These are phyloP conservation scores for Heliornis fulica DNA, from an alignment of 2,113 vertebrate species.

Conservation along the genomic window DNA sequence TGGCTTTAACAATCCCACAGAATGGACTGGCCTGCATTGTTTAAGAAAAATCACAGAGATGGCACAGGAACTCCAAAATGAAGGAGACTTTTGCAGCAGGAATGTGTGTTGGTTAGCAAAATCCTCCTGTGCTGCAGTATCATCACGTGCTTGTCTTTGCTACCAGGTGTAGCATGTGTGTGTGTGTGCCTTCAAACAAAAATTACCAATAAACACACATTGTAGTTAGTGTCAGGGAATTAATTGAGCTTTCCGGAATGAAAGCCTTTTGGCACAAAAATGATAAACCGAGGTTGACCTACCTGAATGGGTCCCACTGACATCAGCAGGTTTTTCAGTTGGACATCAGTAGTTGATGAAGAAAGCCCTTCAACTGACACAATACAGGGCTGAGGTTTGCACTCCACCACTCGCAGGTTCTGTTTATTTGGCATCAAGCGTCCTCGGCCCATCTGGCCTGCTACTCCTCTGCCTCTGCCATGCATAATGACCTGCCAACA, in stretches of 20 bases:
- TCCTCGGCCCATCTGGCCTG: constrained; percentile 81
- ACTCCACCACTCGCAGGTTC: constrained; percentile 81
- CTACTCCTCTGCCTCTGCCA: constrained; percentile 82
- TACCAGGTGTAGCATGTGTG: neutral
- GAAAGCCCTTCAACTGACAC: constrained; percentile 97
- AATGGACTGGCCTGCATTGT: neutral
- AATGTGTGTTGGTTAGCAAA: neutral
- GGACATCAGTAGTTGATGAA: constrained; percentile 89
- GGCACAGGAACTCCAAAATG: neutral
- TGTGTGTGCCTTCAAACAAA: constrained; percentile 16
- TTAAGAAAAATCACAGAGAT: neutral
- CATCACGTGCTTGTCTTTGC: neutral
- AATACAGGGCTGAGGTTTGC: constrained; percentile 81
- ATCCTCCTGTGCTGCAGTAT: neutral
- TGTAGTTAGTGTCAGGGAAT: constrained; percentile 28
- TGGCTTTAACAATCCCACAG: neutral
- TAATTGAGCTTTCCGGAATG: neutral
- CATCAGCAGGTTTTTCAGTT: constrained; percentile 91
- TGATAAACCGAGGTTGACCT: constrained; percentile 9
- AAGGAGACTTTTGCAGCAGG: neutral
- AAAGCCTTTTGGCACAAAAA: constrained; percentile 42
- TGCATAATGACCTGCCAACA: constrained; percentile 86
- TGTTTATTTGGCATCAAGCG: constrained; percentile 84
- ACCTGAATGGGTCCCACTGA: constrained; percentile 98
- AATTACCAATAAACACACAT: neutral